These are phyloP conservation scores for Geophilus truncorum DNA, from an alignment of 2,888 invertebrate genomes.

Conservation along the genomic window DNA sequence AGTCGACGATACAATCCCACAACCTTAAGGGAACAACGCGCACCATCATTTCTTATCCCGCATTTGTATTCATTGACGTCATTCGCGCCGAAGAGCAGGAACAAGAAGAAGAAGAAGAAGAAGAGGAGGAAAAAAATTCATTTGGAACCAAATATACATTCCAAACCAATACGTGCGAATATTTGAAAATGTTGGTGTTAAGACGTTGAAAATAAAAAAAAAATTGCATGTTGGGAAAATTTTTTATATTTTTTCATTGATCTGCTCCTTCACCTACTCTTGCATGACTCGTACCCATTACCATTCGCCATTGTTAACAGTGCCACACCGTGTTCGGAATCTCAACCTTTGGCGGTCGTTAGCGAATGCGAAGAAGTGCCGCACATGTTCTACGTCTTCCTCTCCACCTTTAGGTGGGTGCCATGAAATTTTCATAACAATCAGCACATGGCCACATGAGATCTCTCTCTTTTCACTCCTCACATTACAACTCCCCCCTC, in stretches of 20 bases:
- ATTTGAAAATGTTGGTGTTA: constrained; percentile 3
- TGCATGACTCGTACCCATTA: not conserved
- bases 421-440: constrained; percentile 8
- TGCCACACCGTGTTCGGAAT: not conserved
- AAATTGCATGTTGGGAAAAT: not conserved
- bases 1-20: not conserved
- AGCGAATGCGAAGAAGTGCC: not conserved
- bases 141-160: constrained; percentile 8
- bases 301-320: not conserved
- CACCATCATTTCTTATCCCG: not conserved
- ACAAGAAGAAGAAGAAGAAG: not conserved
- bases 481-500: too few relatives aligned
- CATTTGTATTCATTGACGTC: constrained; percentile 12
- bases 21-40: not conserved
- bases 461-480: not conserved
- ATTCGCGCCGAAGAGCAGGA: not conserved
- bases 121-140: not conserved
- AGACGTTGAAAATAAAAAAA: not conserved
- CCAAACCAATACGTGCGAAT: not conserved
- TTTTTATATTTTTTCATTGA: not conserved
- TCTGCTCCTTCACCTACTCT: not conserved
- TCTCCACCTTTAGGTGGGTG: not conserved
- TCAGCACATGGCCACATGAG: not conserved
- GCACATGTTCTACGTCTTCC: not conserved
- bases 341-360: not conserved